These are phyloP conservation scores for Mesorhabditis spiculigera DNA, from an alignment of 2,888 invertebrate genomes.

Conservation along the genomic window DNA sequence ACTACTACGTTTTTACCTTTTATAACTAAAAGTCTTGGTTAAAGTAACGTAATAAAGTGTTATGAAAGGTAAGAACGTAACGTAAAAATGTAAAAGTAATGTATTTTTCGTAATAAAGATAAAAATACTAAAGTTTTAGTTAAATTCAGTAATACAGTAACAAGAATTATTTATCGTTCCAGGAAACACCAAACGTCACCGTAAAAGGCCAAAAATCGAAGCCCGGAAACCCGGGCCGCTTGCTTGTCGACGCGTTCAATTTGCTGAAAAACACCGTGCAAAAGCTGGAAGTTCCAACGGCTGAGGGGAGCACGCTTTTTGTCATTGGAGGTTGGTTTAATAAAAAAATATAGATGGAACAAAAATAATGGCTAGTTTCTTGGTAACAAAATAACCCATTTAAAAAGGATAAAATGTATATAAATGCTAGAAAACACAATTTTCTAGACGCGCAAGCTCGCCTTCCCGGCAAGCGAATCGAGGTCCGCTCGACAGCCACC, in stretches of 20 bases:
- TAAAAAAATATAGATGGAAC: neutral
- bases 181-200: conserved; percentile 13
- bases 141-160: too few relatives aligned
- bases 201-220: conserved; percentile 40
- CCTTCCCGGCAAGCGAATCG: conserved; percentile 54
- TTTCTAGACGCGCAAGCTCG: conserved; percentile 57
- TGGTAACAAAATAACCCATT: neutral
- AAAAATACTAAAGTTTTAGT: too few relatives aligned
- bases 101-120: too few relatives aligned
- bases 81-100: too few relatives aligned
- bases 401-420: neutral
- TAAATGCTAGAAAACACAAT: neutral
- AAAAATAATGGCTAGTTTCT: neutral
- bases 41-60: too few relatives aligned
- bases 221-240: conserved; percentile 50
- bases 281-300: conserved; percentile 56
- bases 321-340: conserved; percentile 52
- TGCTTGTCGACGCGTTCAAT: conserved; percentile 56
- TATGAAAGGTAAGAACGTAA: too few relatives aligned
- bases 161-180: neutral
- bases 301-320: conserved; percentile 54
- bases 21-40: too few relatives aligned
- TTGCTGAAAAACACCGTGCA: conserved; percentile 57
- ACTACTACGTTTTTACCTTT: too few relatives aligned
- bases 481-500: conserved; percentile 58